Conservation (phyloP, 2,113 vertebrate species). For the Lipotes vexillifer region DNA sequence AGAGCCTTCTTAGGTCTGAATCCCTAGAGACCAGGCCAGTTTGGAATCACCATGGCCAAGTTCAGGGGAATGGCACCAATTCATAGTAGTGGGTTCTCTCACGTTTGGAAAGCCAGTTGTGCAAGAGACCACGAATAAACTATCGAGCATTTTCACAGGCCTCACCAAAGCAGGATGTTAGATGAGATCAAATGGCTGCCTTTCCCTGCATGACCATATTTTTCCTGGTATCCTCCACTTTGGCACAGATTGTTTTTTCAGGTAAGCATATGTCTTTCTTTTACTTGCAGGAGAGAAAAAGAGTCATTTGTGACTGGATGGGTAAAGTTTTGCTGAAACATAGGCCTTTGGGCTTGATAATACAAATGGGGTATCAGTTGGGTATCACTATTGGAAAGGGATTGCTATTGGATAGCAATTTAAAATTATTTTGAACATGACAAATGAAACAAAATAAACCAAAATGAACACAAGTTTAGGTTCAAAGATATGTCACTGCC, state of each 20-base stretch:
- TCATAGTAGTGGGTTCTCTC: background rate
- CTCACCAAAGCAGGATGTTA: background rate
- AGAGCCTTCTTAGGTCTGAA: background rate
- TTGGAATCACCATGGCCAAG: background rate
- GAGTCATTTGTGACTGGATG: background rate
- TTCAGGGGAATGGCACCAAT: background rate
- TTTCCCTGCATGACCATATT: background rate
- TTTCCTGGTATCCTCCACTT: background rate
- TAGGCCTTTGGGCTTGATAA: background rate
- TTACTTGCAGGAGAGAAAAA: background rate
- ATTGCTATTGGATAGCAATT: background rate
- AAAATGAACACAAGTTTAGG: background rate
- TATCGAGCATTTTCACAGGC: background rate
- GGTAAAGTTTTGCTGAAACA: background rate
- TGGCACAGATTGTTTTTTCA: background rate
- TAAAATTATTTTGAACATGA: background rate
- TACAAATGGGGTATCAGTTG: background rate
- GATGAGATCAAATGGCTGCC: background rate
- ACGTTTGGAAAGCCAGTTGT: background rate
- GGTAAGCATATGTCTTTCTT: constrained; percentile 21
- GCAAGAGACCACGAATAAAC: background rate
- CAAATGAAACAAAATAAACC: background rate
- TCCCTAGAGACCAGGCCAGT: background rate
- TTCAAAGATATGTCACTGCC: background rate
- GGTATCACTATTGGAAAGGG: background rate